phyloP scores from a whole-genome alignment of 1,140 invertebrate genomes.

The Drosophila repleta region DNA sequence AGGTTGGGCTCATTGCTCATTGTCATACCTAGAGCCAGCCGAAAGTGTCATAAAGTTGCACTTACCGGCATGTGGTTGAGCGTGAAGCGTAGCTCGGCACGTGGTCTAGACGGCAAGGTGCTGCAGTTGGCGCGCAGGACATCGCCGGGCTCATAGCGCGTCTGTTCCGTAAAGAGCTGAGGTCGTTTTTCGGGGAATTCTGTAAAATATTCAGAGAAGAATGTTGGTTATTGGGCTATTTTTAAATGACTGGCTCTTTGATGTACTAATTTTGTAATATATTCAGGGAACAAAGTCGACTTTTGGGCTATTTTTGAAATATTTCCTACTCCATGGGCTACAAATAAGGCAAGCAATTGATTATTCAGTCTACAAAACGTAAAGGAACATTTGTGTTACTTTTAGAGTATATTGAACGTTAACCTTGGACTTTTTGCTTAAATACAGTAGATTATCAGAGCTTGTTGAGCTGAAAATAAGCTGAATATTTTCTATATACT shows the following conservation, averaged over 20 bases:
- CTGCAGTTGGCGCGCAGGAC: slow-evolving; percentile 90
- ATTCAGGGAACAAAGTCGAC: too few species aligned
- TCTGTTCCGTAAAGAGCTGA: slow-evolving; percentile 87
- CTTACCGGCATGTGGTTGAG: slow-evolving; percentile 91
- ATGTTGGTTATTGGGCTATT: not conserved
- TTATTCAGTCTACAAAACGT: too few species aligned
- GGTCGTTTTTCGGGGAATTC: slow-evolving; percentile 86
- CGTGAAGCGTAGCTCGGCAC: slow-evolving; percentile 88
- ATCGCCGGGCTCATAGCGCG: slow-evolving; percentile 90
- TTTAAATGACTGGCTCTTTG: not conserved
- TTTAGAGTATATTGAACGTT: too few species aligned
- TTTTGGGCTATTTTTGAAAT: too few species aligned
- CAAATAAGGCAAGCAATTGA: too few species aligned
- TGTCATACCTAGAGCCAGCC: not conserved
- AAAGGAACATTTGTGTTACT: too few species aligned
- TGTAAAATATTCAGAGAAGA: slow-evolving; percentile 73
- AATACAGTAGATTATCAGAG: not conserved
- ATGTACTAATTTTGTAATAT: too few species aligned
- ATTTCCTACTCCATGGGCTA: too few species aligned
- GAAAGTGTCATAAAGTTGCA: slow-evolving; percentile 48
- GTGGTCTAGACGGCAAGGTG: slow-evolving; percentile 89
- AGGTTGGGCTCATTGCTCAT: not conserved
- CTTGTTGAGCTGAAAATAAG: too few species aligned
- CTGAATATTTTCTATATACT: too few species aligned
- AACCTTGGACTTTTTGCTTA: not conserved